Evolutionary conservation across 2,113 vertebrate species (phyloP), one percentile per base, ranked within the genome.

Genomic region (Indri indri): DNA sequence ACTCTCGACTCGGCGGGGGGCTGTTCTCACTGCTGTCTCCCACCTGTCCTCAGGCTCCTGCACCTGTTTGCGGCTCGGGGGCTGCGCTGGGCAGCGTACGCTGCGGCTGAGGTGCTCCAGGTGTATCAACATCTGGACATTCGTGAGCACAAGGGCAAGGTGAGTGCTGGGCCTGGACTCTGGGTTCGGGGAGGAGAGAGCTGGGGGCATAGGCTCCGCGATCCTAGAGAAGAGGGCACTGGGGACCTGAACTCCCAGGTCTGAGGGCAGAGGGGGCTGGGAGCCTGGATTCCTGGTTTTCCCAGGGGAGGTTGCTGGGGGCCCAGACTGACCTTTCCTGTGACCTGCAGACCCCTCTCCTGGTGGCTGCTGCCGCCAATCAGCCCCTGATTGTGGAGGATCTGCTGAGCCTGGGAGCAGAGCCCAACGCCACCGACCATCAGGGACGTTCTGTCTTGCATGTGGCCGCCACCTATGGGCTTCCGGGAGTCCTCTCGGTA

Each of bases 61-160:
- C 99, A 99, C 92, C 99, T 99, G 96, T 99, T 99, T 95, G 99
- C 99, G 0, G 99, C 99, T 16, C 99, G 99, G 89, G 99, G 99
- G 0, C 98, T 99, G 70, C 98, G 99, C 83, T 99, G 99, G 97
- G 98, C 98, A 13, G 99, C 99, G 0, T 99, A 98, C 0, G 99
- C 99, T 6, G 99, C 99, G 2, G 99, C 99, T 0, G 99, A 99
- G 97, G 98, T 97, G 79, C 98, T 99, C 79, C 97, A 98, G 91
- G 97, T 97, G 0, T 97, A 99, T 3, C 98, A 98, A 32, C 97
- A 84, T 34, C 98, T 99, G 63, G 99, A 99, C 74, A 98, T 99
- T 90, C 99, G 99, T 96, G 99, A 99, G 76, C 99, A 99, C 97
- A 99, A 99, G 97, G 99, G 99, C 89, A 99, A 99, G 99, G 99